Percentiles rank a stretch among this genome's conserved stretches.
Evolutionary conservation across 1,140 invertebrate genomes (phyloP).

Genomic region (Apis florea): DNA sequence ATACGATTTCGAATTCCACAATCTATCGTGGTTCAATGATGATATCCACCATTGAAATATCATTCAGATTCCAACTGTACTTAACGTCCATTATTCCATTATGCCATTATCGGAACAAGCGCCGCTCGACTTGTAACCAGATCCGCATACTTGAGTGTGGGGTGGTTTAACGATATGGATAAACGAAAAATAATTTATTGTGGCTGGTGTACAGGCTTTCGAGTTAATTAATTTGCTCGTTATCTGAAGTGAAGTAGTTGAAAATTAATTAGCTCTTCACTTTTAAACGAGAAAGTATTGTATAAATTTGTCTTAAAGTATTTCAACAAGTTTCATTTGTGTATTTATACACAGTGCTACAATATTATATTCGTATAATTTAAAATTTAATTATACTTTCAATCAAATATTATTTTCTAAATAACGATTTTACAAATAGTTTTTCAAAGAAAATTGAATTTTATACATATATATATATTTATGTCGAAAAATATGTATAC

Average conservation of each 20-base stretch:
- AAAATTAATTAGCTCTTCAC: not conserved
- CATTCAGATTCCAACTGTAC: slow-evolving; percentile 20
- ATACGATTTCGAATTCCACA: slow-evolving; percentile 24
- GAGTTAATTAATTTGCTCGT: slow-evolving; percentile 21
- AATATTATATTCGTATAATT: too few species aligned
- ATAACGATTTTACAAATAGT: too few species aligned
- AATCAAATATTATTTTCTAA: too few species aligned
- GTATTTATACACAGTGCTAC: too few species aligned
- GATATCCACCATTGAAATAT: not conserved
- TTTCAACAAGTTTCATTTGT: not conserved
- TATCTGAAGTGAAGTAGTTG: not conserved
- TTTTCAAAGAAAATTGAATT: too few species aligned
- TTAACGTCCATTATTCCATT: slow-evolving; percentile 38
- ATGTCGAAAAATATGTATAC: not conserved
- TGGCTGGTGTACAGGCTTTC: not conserved
- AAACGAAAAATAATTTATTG: slow-evolving; percentile 41
- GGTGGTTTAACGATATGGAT: slow-evolving; percentile 21
- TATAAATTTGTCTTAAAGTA: not conserved
- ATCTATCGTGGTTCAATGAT: not conserved
- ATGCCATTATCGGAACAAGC: slow-evolving; percentile 16
- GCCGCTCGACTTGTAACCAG: slow-evolving; percentile 27
- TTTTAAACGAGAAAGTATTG: not conserved
- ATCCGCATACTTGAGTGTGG: slow-evolving; percentile 1
- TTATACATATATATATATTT: too few species aligned
- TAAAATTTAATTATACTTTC: too few species aligned